These are phyloP conservation scores for Polypedilum vanderplanki DNA, from an alignment of 1,140 invertebrate species.

Conservation along the genomic window DNA sequence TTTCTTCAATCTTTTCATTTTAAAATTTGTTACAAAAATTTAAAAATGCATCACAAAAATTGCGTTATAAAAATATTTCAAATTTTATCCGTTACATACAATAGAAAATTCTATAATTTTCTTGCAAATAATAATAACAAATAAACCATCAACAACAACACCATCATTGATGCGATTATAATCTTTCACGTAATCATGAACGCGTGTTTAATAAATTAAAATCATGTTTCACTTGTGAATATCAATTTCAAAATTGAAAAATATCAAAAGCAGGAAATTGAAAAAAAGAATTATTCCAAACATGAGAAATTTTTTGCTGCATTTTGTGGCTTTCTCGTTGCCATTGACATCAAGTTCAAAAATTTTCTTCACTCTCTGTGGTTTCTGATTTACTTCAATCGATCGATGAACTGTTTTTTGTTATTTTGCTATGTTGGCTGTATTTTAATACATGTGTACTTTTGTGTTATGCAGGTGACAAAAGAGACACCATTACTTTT, in stretches of 20 bases:
- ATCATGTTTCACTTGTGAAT: not conserved
- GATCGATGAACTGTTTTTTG: not conserved
- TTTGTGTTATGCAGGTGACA: conserved; percentile 10
- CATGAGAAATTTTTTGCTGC: conserved; percentile 18
- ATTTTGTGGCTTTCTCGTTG: conserved; percentile 22
- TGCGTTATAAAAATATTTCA: too few relatives aligned
- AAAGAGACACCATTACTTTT: conserved; percentile 12
- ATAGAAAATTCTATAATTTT: too few relatives aligned
- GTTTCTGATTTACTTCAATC: not conserved
- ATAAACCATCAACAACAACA: too few relatives aligned
- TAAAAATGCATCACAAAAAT: too few relatives aligned
- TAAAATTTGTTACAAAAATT: too few relatives aligned
- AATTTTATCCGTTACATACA: too few relatives aligned
- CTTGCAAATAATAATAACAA: not conserved
- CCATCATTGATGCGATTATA: not conserved
- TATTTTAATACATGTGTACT: not conserved
- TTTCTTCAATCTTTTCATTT: too few relatives aligned
- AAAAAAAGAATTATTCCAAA: not conserved
- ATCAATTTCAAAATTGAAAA: conserved; percentile 18
- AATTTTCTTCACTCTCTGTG: not conserved
- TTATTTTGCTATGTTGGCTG: not conserved
- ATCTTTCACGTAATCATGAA: conserved; percentile 21
- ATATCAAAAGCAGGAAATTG: conserved; percentile 27
- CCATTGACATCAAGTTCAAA: conserved; percentile 11
- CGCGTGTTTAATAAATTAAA: conserved; percentile 26